These are phyloP conservation scores for Iphiclides podalirius DNA, from an alignment of 2,888 invertebrate genomes.

Conservation along the genomic window DNA sequence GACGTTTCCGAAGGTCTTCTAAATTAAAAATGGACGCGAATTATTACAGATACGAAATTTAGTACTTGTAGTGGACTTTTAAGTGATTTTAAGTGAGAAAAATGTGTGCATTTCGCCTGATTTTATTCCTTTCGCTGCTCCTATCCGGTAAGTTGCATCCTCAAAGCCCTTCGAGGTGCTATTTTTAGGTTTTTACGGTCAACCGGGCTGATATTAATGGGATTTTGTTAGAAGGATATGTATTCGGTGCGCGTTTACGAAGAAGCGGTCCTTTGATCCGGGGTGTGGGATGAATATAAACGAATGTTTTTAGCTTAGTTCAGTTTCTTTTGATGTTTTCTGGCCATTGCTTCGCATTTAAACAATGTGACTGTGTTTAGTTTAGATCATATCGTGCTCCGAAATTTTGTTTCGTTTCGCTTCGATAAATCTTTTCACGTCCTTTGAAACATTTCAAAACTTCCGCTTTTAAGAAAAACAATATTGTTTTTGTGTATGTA, in stretches of 20 bases:
- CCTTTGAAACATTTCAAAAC: conserved; percentile 12
- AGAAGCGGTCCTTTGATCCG: conserved; percentile 40
- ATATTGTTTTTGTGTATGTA: not conserved
- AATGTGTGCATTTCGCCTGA: conserved; percentile 58
- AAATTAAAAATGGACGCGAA: conserved; percentile 46
- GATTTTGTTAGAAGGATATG: conserved; percentile 47
- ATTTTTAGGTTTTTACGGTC: conserved; percentile 67
- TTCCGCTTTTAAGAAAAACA: conserved; percentile 13
- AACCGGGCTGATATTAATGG: conserved; percentile 64
- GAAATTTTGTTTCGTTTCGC: conserved; percentile 2
- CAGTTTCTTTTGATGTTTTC: conserved; percentile 23
- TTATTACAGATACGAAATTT: conserved; percentile 28
- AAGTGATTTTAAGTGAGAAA: conserved; percentile 43
- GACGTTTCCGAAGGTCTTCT: conserved; percentile 41
- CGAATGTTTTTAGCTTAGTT: conserved; percentile 13
- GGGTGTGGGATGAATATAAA: conserved; percentile 23
- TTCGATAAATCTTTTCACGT: not conserved
- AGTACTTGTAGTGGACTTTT: conserved; percentile 36
- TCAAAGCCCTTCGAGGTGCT: conserved; percentile 54
- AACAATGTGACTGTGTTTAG: conserved; percentile 23
- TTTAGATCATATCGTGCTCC: conserved; percentile 14
- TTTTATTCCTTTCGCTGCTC: conserved; percentile 55
- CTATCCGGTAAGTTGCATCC: conserved; percentile 71
- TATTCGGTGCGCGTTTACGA: conserved; percentile 37
- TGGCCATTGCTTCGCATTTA: conserved; percentile 15